Evolutionary conservation across 2,888 invertebrate species (phyloP).

Genomic region (Chydorus sphaericus): DNA sequence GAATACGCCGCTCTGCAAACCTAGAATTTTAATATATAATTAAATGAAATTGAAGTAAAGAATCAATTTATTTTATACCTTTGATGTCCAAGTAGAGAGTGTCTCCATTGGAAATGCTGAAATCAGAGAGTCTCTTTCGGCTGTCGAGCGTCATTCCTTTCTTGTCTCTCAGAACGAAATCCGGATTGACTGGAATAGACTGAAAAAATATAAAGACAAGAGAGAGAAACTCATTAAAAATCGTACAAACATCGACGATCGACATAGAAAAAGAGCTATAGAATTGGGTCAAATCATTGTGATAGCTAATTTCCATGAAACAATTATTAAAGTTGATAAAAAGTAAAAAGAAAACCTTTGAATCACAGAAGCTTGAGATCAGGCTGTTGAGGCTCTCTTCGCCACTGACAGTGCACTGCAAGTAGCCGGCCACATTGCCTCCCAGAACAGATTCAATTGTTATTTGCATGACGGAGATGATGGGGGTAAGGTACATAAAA

Average conservation of each 20-base stretch:
- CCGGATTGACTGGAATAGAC: conserved; percentile 18
- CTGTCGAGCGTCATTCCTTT: conserved; percentile 23
- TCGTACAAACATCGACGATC: background rate
- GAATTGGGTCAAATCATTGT: background rate
- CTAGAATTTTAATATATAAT: background rate
- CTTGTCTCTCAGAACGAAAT: conserved; percentile 23
- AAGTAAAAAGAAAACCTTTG: background rate
- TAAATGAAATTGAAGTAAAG: background rate
- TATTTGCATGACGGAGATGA: background rate
- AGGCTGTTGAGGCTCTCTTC: background rate
- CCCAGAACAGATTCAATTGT: conserved; percentile 7
- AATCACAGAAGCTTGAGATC: background rate
- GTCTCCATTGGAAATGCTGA: conserved; percentile 24
- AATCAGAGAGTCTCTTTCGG: conserved; percentile 21
- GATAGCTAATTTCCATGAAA: background rate
- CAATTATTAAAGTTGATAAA: background rate
- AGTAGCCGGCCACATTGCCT: conserved; percentile 8
- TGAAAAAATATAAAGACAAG: conserved; percentile 11
- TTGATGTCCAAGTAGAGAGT: conserved; percentile 23
- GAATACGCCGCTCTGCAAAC: conserved; percentile 16
- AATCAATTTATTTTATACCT: conserved; percentile 20
- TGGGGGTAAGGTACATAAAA: background rate
- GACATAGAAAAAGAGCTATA: background rate
- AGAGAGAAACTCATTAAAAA: background rate
- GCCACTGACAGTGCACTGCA: conserved; percentile 3